A percentile compares a stretch with the other conserved stretches of the same genome.
Conservation (phyloP, 2,888 invertebrate species). For the Elegia similella region DNA sequence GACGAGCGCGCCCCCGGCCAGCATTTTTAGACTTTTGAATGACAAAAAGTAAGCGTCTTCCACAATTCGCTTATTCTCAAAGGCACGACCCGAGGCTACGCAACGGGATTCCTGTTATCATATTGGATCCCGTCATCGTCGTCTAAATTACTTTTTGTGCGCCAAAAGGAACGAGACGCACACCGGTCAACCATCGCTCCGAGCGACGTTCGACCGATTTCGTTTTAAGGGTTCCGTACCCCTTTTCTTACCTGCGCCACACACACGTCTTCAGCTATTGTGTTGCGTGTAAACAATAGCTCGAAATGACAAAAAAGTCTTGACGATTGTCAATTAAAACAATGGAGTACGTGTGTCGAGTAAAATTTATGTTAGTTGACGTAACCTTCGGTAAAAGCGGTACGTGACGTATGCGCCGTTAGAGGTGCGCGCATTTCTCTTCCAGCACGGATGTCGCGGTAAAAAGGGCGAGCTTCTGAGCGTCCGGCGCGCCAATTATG, state of each 20-base stretch:
- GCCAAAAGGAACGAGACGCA: constrained; percentile 58
- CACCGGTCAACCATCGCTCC: constrained; percentile 57
- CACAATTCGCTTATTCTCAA: constrained; percentile 37
- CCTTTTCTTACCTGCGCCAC: constrained; percentile 69
- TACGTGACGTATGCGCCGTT: constrained; percentile 33
- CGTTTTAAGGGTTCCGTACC: constrained; percentile 56
- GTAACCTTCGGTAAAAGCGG: constrained; percentile 15
- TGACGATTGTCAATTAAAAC: constrained; percentile 20
- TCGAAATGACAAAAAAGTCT: constrained; percentile 14
- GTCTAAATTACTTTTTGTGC: constrained; percentile 74
- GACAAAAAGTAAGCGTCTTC: constrained; percentile 45
- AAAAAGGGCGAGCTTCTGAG: constrained; percentile 53
- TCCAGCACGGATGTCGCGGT: constrained; percentile 32
- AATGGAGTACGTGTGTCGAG: constrained; percentile 19
- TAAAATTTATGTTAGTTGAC: constrained; percentile 14
- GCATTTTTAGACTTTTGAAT: constrained; percentile 23
- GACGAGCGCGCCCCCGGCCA: constrained; percentile 45
- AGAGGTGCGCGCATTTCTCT: constrained; percentile 37
- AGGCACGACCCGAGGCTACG: constrained; percentile 64
- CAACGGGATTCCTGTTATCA: constrained; percentile 79
- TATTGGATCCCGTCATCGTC: constrained; percentile 66
- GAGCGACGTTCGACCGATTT: constrained; percentile 66
- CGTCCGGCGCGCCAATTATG: constrained; percentile 71
- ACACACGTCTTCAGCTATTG: constrained; percentile 41
- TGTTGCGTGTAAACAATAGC: constrained; percentile 29